Percentiles rank a stretch among this genome's conserved stretches.
Evolutionary conservation across 1,140 invertebrate genomes (phyloP).

Genomic region (Stenopsyche tienmushanensis): DNA sequence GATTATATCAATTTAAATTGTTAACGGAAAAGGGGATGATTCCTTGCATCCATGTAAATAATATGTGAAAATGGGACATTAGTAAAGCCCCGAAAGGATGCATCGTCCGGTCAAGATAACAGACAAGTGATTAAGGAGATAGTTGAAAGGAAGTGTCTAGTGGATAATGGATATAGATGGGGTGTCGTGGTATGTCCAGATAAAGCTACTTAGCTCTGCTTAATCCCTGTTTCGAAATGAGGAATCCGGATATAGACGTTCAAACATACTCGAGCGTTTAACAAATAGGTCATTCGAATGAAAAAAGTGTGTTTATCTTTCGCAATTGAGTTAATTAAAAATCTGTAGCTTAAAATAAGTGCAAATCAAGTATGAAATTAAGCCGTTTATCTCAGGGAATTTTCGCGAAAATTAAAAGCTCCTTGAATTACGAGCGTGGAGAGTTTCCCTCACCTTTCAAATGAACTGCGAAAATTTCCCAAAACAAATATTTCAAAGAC

Average conservation of each 20-base stretch:
- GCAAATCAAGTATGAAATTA: slow-evolving; percentile 1
- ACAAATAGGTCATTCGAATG: no score
- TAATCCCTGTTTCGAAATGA: slow-evolving; percentile 18
- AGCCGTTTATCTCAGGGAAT: not conserved
- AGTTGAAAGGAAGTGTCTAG: slow-evolving; percentile 16
- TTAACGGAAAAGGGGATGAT: no score
- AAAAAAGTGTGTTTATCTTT: no score
- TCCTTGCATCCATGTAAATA: no score
- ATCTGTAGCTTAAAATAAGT: no score
- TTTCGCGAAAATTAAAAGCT: slow-evolving; percentile 9
- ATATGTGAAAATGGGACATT: no score
- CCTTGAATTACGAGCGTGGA: not conserved
- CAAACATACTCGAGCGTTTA: no score
- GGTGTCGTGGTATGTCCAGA: not conserved
- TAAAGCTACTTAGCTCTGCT: slow-evolving; percentile 10
- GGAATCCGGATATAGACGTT: not conserved
- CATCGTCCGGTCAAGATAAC: not conserved
- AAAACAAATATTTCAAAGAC: no score
- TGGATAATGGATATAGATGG: slow-evolving; percentile 29
- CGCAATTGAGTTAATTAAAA: no score
- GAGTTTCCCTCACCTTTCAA: slow-evolving; percentile 7
- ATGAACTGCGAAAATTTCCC: no score
- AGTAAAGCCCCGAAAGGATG: not conserved
- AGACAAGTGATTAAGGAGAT: slow-evolving; percentile 8
- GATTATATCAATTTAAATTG: no score